Base-by-base conservation (phyloP, 1,140 invertebrate genomes). In the Neodiprion lecontei region DNA sequence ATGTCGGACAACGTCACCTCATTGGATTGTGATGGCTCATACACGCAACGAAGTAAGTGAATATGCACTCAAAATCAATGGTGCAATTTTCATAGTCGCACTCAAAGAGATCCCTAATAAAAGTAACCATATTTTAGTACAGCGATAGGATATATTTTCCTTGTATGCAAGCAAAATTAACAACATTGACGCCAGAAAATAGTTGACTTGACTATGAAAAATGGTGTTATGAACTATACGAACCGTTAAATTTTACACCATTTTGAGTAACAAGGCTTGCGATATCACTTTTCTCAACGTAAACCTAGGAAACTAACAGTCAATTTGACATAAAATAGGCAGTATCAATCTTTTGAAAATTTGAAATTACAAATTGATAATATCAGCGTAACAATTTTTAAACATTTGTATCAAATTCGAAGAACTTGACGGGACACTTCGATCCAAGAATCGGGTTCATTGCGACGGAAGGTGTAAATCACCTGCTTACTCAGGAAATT, bases 1-100 rank as follows among this genome's bases (percentile, higher is more conserved):
- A 77, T 95, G 93, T 88, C 91, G 91, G 79, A 93, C 93, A 69
- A 91, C 93, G 48, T 91, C 91, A 65, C 93, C 92, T 12, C 88
- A 92, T 78, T 88, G 92, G 47, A 86, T 89, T 53, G 91, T 94
- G 5, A 77, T 86, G 67, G 85, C 94, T 61, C 77, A 79, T n/a
- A 83, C 88, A 80, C 86, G 87, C 53, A 81, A 80, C 70, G 82
- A 85, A 10, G 78, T 81, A 79, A 79, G 76, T 76, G 69, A 78
- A 75, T 40, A 1, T 40, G 28, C 28, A 68, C 69, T 73, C 71
- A 78, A 76, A 77, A 77, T 75, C 82, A 82, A 78, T 40, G 28
- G 1, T 40, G 28, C 5, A 40, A 40, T 40, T 40, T 40, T 5
- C 28, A 40, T 5, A 3, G 28, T 40, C 5, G 28, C 28, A 40